Conservation (phyloP, 2,888 invertebrate genomes). For the Polydrusus cervinus region DNA sequence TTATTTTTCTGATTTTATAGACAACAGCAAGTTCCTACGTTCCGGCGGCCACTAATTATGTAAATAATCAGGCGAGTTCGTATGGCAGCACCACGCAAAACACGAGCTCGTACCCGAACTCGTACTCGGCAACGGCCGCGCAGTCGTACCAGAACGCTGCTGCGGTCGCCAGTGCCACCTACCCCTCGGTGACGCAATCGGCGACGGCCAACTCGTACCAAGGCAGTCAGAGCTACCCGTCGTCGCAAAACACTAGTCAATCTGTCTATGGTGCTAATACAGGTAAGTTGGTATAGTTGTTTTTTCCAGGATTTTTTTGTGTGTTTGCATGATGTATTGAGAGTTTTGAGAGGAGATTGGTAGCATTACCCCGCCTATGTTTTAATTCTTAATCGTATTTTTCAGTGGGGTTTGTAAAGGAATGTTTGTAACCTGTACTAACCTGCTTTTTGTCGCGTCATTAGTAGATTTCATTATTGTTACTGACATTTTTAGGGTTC, state of each 20-base stretch:
- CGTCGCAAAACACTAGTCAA: conserved; percentile 68
- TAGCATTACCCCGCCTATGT: no score
- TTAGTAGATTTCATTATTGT: no score
- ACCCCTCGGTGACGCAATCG: conserved; percentile 66
- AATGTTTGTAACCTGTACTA: no score
- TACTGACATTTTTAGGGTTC: no score
- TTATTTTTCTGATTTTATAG: no score
- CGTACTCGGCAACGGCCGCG: conserved; percentile 67
- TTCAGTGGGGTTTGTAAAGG: no score
- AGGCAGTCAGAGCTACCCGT: conserved; percentile 32
- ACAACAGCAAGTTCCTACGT: conserved; percentile 70
- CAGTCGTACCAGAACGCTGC: conserved; percentile 62
- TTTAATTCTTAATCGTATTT: no score
- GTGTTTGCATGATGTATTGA: not conserved
- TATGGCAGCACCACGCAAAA: conserved; percentile 64
- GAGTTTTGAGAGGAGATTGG: no score
- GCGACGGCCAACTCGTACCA: conserved; percentile 53
- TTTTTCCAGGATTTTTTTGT: not conserved
- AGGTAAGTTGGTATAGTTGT: conserved; percentile 61
- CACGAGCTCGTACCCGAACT: conserved; percentile 67
- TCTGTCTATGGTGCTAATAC: conserved; percentile 70
- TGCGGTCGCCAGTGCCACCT: conserved; percentile 58
- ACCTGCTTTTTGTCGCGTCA: no score
- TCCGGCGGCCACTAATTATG: conserved; percentile 65
- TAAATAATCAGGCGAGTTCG: conserved; percentile 65